Evolutionary conservation across 2,888 invertebrate species (phyloP).

Genomic region (Drosophila neonasuta): DNA sequence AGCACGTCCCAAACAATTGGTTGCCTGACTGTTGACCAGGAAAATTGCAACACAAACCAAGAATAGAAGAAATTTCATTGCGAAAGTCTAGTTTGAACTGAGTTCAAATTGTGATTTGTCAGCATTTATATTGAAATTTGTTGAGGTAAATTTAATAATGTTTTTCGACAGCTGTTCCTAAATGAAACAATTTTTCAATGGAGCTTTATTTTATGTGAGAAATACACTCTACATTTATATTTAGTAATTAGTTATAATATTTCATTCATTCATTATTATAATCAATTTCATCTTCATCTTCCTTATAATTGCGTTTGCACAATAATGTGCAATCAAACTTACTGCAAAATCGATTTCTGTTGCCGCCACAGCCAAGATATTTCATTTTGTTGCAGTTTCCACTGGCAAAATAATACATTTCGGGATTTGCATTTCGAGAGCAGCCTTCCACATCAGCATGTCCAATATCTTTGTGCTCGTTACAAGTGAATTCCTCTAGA

Average conservation of each 20-base stretch:
- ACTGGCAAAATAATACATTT: slow-evolving; percentile 8
- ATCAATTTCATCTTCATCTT: too few species aligned
- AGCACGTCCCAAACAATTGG: slow-evolving; percentile 3
- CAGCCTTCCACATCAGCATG: background rate
- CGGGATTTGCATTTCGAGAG: background rate
- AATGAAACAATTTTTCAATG: background rate
- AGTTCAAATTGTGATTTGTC: background rate
- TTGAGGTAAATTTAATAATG: background rate
- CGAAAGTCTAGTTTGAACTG: background rate
- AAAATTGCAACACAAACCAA: background rate
- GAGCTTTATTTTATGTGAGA: background rate
- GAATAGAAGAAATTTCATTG: slow-evolving; percentile 5
- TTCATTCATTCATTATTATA: too few species aligned
- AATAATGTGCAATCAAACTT: background rate
- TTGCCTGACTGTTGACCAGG: background rate
- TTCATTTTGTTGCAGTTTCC: background rate
- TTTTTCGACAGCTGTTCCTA: background rate
- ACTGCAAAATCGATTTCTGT: slow-evolving; percentile 18
- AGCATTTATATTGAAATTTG: background rate
- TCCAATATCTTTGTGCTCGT: background rate
- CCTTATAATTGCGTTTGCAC: background rate
- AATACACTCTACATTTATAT: too few species aligned
- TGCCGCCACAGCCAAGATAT: slow-evolving; percentile 19
- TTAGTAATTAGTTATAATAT: too few species aligned
- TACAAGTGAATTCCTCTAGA: background rate